Percentiles rank a stretch among this genome's conserved stretches.
Evolutionary conservation across 2,113 vertebrate species (phyloP).

Genomic region (Corvus hawaiiensis): DNA sequence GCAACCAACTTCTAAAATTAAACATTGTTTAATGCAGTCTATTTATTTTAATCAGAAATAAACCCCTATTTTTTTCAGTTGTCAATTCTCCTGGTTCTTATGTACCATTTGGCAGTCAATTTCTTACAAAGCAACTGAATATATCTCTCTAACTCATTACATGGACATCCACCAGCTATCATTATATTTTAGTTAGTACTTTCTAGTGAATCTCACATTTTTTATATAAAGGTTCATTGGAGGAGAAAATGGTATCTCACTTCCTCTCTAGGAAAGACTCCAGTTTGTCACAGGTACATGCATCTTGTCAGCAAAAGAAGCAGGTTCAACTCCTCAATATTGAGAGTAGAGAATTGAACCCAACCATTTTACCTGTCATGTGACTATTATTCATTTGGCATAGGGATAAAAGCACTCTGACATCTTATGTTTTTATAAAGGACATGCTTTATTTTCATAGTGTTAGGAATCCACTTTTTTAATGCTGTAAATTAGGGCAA

Average conservation of each 20-base stretch:
- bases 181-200: background rate
- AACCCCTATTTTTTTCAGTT: background rate
- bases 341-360: background rate
- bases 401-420: background rate
- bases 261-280: background rate
- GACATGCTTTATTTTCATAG: background rate
- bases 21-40: background rate
- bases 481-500: background rate
- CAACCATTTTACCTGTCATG: background rate
- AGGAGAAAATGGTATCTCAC: background rate
- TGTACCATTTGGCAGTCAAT: background rate
- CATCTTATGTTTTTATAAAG: background rate
- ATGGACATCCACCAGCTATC: background rate
- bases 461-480: background rate
- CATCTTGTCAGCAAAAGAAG: background rate
- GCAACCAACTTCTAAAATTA: background rate
- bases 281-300: background rate
- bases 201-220: background rate
- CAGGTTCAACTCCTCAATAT: background rate
- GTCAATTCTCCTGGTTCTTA: background rate
- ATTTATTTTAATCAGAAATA: background rate
- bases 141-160: background rate
- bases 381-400: background rate
- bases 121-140: background rate
- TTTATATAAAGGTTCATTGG: background rate